Conservation (phyloP, 2,797 vertebrate species). For the Alca torda region DNA sequence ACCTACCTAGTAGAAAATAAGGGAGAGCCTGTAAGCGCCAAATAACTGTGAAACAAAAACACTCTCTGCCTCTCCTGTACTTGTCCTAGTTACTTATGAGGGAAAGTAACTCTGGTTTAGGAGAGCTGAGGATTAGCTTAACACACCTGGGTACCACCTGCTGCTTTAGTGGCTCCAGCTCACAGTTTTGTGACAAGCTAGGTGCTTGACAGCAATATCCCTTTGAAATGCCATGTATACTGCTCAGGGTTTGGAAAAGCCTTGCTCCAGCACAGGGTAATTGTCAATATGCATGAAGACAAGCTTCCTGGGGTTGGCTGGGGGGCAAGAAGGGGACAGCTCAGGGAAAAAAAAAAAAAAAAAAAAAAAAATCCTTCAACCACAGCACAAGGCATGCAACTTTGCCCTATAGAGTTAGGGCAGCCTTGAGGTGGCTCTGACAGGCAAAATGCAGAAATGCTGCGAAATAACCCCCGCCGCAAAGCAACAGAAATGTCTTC, state of each 20-base stretch:
- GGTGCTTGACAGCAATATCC: not conserved
- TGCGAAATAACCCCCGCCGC: not conserved
- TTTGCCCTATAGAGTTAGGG: not conserved
- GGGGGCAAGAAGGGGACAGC: not conserved
- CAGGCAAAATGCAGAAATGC: not conserved
- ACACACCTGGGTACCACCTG: slow-evolving; percentile 17
- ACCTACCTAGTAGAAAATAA: not conserved
- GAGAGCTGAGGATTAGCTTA: not conserved
- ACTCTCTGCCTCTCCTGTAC: not conserved
- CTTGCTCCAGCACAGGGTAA: not conserved
- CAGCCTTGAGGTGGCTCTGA: not conserved
- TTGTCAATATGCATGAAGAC: not conserved
- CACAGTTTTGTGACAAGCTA: slow-evolving; percentile 1
- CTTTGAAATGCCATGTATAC: slow-evolving; percentile 22
- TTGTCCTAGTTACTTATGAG: not conserved
- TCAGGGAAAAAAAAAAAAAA: rapidly evolving
- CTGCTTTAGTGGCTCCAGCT: slow-evolving; percentile 35
- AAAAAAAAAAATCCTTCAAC: not conserved
- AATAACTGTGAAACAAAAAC: not conserved
- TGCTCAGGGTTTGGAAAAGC: not conserved
- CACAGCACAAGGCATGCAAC: not conserved
- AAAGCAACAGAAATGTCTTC: not conserved
- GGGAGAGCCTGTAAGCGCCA: not conserved
- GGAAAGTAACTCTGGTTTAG: not conserved
- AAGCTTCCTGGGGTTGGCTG: slow-evolving; percentile 7